These are phyloP conservation scores for Pseudorhombus dupliciocellatus DNA, from an alignment of 2,113 vertebrate genomes.

Conservation along the genomic window DNA sequence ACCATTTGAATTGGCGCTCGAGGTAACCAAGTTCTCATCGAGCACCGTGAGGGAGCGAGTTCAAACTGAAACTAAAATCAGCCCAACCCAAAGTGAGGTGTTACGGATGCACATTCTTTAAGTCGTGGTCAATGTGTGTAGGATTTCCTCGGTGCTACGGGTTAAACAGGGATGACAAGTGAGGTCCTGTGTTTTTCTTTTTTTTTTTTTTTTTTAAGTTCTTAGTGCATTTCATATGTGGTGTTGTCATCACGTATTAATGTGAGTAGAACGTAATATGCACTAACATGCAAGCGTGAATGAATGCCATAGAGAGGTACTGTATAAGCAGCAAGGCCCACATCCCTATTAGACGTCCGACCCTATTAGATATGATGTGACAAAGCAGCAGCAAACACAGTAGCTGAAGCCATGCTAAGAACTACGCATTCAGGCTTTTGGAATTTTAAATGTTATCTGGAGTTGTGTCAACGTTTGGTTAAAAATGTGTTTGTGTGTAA, in stretches of 20 bases:
- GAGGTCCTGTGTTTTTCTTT: conserved; percentile 54
- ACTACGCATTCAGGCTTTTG: conserved; percentile 52
- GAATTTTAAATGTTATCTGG: conserved; percentile 37
- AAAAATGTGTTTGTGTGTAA: conserved; percentile 1
- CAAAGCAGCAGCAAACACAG: conserved; percentile 89
- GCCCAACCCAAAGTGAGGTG: conserved; percentile 56
- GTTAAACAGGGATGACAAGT: conserved; percentile 27
- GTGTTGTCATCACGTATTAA: conserved; percentile 40
- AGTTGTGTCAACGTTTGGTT: conserved; percentile 20
- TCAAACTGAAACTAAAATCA: conserved; percentile 56
- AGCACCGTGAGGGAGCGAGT: conserved; percentile 28
- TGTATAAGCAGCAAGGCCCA: conserved; percentile 88
- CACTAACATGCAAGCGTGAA: conserved; percentile 41
- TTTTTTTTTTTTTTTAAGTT: conserved; percentile 39
- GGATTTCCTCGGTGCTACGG: conserved; percentile 2
- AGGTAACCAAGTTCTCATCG: conserved; percentile 37
- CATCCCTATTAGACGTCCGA: conserved; percentile 75
- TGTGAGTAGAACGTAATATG: conserved; percentile 31
- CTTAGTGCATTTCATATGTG: conserved; percentile 66
- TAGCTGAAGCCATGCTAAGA: conserved; percentile 86
- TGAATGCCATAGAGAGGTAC: conserved; percentile 73
- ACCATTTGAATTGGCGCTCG: conserved; percentile 37
- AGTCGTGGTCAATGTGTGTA: conserved; percentile 62
- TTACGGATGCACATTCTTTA: conserved; percentile 73
- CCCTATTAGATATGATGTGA: conserved; percentile 69